A percentile compares a stretch with the other conserved stretches of the same genome.
Evolutionary conservation across 2,113 vertebrate species (phyloP).

Genomic region (Podarcis raffonei): DNA sequence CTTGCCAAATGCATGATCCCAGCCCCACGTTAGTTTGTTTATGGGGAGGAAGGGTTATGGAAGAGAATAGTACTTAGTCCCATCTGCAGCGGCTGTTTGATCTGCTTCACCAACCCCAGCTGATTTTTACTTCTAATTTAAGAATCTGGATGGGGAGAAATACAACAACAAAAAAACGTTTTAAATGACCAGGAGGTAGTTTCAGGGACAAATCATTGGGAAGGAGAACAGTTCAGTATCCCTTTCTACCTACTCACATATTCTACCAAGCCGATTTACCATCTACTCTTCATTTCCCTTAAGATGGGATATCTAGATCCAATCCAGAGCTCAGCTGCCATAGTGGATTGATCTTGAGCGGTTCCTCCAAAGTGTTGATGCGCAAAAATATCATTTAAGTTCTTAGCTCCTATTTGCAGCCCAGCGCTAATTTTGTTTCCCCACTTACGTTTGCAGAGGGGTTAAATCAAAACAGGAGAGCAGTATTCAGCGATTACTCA

Average conservation of each 20-base stretch:
- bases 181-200: neutral
- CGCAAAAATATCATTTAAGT: neutral
- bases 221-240: neutral
- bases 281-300: neutral
- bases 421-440: conserved; percentile 14
- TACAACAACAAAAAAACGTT: neutral
- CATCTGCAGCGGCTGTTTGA: neutral
- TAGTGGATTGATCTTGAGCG: neutral
- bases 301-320: too few species aligned
- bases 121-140: neutral
- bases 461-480: conserved; percentile 45
- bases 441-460: neutral
- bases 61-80: neutral
- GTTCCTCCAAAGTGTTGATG: neutral
- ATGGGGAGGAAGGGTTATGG: neutral
- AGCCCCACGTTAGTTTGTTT: too few species aligned
- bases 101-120: neutral
- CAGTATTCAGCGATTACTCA: conserved; percentile 41
- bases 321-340: neutral
- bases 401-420: neutral
- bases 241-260: neutral
- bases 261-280: neutral
- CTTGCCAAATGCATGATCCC: too few species aligned
- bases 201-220: neutral
- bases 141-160: neutral